Conservation (phyloP, 2,113 vertebrate species). For the Dermatemys mawii region DNA sequence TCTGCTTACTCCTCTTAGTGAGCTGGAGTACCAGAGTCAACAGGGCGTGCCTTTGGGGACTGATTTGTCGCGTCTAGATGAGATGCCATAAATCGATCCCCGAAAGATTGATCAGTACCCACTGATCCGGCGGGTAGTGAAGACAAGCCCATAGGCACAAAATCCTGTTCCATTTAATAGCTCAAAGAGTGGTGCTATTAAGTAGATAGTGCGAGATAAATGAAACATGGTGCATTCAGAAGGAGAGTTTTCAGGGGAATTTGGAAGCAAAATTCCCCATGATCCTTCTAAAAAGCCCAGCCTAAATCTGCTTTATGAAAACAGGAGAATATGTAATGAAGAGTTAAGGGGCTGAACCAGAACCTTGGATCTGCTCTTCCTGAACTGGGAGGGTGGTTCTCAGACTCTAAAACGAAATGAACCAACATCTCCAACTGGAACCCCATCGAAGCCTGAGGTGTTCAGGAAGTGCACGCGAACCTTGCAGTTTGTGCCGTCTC, state of each 20-base stretch:
- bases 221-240: not conserved
- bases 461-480: not conserved
- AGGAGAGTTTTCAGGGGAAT: not conserved
- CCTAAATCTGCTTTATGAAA: not conserved
- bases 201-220: not conserved
- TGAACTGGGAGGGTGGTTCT: not conserved
- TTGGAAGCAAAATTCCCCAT: not conserved
- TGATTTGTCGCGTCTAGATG: too few species aligned
- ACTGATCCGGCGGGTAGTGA: too few species aligned
- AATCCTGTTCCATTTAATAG: too few species aligned
- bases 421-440: not conserved
- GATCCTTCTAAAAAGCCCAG: not conserved
- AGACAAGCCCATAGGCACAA: too few species aligned
- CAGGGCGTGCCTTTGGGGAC: too few species aligned
- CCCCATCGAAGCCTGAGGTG: not conserved
- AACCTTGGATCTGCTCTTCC: not conserved
- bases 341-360: not conserved
- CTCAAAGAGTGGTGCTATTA: too few species aligned
- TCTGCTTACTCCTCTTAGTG: too few species aligned
- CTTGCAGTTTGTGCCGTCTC: not conserved
- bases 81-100: too few species aligned
- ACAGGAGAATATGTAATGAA: not conserved
- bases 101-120: too few species aligned
- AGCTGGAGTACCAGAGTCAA: too few species aligned
- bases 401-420: not conserved